A percentile compares a stretch with the other conserved stretches of the same genome.
phyloP scores from a whole-genome alignment of 2,888 invertebrate genomes.

The Elysia crispata region DNA sequence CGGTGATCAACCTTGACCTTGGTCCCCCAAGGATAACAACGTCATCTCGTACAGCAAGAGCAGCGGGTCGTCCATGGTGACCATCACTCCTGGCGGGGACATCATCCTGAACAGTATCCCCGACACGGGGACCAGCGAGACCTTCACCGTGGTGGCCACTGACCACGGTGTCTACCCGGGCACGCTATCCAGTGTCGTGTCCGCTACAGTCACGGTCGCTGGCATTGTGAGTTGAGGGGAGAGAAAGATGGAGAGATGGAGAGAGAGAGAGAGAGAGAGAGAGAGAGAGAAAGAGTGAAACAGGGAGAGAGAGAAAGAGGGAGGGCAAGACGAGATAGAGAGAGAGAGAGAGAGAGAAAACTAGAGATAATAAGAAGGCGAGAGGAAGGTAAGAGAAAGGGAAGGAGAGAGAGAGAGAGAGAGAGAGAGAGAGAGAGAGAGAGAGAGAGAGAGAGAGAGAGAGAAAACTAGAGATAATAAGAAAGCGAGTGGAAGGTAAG shows the following conservation, averaged over 20 bases:
- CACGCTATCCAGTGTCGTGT: conserved; percentile 37
- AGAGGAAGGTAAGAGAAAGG: background rate
- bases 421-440: background rate
- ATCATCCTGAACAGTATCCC: conserved; percentile 42
- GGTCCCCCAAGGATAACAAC: conserved; percentile 36
- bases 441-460: background rate
- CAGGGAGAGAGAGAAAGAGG: conserved; percentile 1
- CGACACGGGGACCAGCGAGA: conserved; percentile 36
- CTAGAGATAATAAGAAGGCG: background rate
- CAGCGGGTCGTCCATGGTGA: conserved; percentile 15
- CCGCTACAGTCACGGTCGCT: conserved; percentile 41
- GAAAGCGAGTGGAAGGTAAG: background rate
- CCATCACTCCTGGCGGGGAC: conserved; percentile 37
- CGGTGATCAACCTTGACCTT: background rate
- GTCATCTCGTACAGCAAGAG: conserved; percentile 27
- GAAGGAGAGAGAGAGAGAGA: conserved; percentile 9
- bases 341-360: background rate
- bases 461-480: background rate
- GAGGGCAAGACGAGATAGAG: background rate
- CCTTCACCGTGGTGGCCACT: conserved; percentile 32
- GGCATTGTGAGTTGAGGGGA: conserved; percentile 28
- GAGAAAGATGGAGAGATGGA: background rate
- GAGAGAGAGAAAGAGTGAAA: background rate
- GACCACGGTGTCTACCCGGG: conserved; percentile 47
- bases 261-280: background rate